These are phyloP conservation scores for Teleogryllus oceanicus DNA, from an alignment of 2,888 invertebrate species.

Conservation along the genomic window DNA sequence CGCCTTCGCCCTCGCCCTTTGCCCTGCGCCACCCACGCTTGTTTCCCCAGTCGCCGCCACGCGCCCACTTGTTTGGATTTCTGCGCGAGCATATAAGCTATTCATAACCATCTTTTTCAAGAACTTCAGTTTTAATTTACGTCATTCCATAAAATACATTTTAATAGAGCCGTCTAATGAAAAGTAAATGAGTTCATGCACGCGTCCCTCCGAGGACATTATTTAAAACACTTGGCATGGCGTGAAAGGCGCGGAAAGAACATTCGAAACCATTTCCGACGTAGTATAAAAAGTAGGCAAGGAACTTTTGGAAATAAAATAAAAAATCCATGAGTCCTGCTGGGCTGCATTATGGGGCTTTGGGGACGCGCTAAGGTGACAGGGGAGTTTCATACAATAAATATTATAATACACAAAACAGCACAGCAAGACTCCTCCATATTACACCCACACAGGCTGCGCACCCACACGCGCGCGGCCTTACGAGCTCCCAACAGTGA, in stretches of 20 bases:
- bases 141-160: constrained; percentile 28
- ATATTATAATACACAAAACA: constrained; percentile 50
- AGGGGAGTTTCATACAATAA: constrained; percentile 51
- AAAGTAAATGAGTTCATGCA: constrained; percentile 30
- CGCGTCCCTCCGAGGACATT: constrained; percentile 29
- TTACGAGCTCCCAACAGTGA: constrained; percentile 34
- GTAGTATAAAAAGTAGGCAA: constrained; percentile 32
- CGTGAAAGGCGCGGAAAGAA: constrained; percentile 32
- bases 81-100: constrained; percentile 9
- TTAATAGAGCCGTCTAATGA: constrained; percentile 32
- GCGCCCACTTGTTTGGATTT: constrained; percentile 18
- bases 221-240: constrained; percentile 36
- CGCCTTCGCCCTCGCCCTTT: background rate
- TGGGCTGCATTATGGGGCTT: constrained; percentile 33
- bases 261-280: constrained; percentile 36
- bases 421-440: constrained; percentile 25
- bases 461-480: constrained; percentile 26
- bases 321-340: constrained; percentile 35
- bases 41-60: constrained; percentile 1
- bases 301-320: constrained; percentile 34
- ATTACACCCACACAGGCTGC: constrained; percentile 29
- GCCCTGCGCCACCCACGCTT: background rate
- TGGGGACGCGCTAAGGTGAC: constrained; percentile 42
- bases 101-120: constrained; percentile 4
- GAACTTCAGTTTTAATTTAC: constrained; percentile 30